Conservation (phyloP, 2,888 invertebrate genomes). For the Rhamphomyia laevipes region DNA sequence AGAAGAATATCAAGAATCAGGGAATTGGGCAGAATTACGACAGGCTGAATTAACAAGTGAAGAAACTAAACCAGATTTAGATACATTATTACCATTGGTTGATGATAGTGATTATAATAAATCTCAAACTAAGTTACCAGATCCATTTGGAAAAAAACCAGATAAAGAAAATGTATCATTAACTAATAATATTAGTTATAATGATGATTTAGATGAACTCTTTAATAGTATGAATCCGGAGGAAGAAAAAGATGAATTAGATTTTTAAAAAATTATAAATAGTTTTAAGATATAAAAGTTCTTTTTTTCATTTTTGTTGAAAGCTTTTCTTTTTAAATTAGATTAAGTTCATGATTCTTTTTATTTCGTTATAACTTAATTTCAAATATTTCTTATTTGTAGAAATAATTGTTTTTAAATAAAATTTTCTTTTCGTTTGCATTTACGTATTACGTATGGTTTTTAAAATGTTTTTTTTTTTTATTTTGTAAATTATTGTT, state of each 20-base stretch:
- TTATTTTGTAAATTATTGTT: too few species aligned
- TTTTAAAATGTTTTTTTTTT: too few species aligned
- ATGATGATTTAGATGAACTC: slow-evolving; percentile 19
- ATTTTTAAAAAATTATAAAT: too few species aligned
- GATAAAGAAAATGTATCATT: slow-evolving; percentile 10
- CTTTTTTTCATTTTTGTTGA: too few species aligned
- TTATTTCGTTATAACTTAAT: too few species aligned
- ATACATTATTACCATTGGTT: neutral
- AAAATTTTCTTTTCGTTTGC: too few species aligned
- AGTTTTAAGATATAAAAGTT: too few species aligned
- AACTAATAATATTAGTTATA: neutral
- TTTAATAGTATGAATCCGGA: slow-evolving; percentile 22
- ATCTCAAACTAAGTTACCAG: slow-evolving; percentile 4
- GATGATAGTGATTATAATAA: slow-evolving; percentile 1
- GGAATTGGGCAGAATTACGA: slow-evolving; percentile 12
- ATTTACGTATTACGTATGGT: too few species aligned
- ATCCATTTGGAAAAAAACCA: neutral
- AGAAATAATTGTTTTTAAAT: too few species aligned
- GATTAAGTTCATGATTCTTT: too few species aligned
- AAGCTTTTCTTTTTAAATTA: too few species aligned
- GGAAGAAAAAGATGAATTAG: slow-evolving; percentile 18
- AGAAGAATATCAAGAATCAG: neutral
- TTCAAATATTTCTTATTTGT: too few species aligned
- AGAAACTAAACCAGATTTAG: slow-evolving; percentile 15
- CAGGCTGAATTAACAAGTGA: slow-evolving; percentile 11